These are phyloP conservation scores for Hyposoter didymator DNA, from an alignment of 2,888 invertebrate genomes.

Conservation along the genomic window DNA sequence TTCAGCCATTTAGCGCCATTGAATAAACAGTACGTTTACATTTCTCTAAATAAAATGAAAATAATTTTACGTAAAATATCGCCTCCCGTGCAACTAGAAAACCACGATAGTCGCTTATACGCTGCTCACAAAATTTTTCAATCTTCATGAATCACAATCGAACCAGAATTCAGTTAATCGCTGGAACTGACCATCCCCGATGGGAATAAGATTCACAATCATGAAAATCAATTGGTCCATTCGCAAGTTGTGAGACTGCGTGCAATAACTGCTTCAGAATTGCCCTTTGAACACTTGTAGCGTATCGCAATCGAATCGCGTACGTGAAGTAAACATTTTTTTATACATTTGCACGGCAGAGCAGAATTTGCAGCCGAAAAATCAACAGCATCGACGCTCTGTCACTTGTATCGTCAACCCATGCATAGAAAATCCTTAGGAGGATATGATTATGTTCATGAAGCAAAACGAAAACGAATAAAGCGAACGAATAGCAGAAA, in stretches of 20 bases:
- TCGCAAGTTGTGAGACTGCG: too few species aligned
- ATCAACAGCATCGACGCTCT: background rate
- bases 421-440: background rate
- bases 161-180: too few species aligned
- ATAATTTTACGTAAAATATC: background rate
- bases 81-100: background rate
- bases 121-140: too few species aligned
- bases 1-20: background rate
- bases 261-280: too few species aligned
- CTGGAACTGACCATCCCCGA: too few species aligned
- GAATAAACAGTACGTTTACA: slow-evolving; percentile 46
- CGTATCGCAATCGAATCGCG: background rate
- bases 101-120: too few species aligned
- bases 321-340: background rate
- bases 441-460: slow-evolving; percentile 7
- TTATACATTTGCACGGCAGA: background rate
- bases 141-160: too few species aligned
- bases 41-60: background rate
- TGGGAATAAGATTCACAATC: background rate
- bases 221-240: background rate
- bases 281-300: background rate
- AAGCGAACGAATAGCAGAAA: too few species aligned
- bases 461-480: slow-evolving; percentile 4
- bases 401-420: background rate
- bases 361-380: background rate